These are phyloP conservation scores for Aphrophora alni DNA, from an alignment of 2,888 invertebrate genomes.

Conservation along the genomic window DNA sequence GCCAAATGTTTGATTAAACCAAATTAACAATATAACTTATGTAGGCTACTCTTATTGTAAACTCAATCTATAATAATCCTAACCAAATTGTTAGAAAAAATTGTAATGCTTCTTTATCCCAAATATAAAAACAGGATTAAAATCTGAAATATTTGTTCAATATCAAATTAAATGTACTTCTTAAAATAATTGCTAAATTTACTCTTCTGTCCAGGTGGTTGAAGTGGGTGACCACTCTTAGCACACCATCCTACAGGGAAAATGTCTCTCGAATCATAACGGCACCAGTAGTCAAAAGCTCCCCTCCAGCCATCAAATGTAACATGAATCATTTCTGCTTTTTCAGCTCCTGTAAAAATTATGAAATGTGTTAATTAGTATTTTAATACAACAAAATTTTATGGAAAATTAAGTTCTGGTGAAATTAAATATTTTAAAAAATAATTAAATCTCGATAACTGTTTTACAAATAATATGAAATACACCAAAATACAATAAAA, in stretches of 20 bases:
- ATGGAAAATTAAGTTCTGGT: too few species aligned
- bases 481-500: too few species aligned
- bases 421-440: too few species aligned
- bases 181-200: conserved; percentile 59
- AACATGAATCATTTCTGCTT: conserved; percentile 93
- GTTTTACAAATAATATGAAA: too few species aligned
- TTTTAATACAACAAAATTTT: too few species aligned
- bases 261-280: conserved; percentile 91
- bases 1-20: too few species aligned
- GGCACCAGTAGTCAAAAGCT: conserved; percentile 97
- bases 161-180: not conserved
- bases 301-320: conserved; percentile 98
- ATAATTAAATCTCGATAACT: too few species aligned
- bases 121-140: not conserved
- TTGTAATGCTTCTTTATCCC: not conserved
- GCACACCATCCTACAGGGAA: conserved; percentile 98
- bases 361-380: too few species aligned
- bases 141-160: too few species aligned
- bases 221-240: conserved; percentile 89
- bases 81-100: not conserved
- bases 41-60: too few species aligned
- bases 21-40: too few species aligned
- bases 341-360: conserved; percentile 67
- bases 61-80: too few species aligned
- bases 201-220: conserved; percentile 92